Percentiles rank a stretch among this genome's conserved stretches.
These are phyloP conservation scores for Pangasius larnaudii DNA, from an alignment of 2,797 vertebrate species.

Conservation along the genomic window DNA sequence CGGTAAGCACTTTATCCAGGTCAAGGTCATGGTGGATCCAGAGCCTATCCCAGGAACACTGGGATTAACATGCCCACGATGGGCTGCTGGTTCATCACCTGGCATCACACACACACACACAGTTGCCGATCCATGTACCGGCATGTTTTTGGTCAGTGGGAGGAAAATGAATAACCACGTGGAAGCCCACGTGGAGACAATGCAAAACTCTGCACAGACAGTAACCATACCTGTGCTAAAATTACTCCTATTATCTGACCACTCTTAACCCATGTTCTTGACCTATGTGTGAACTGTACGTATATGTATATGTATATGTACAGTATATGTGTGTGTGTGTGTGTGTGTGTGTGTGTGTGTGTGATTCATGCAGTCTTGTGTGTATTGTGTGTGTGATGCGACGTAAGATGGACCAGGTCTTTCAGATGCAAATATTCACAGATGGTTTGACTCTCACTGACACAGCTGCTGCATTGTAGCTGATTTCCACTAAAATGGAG, in stretches of 20 bases:
- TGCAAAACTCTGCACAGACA: neutral
- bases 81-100: neutral
- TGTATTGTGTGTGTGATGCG: conserved; percentile 31
- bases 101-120: neutral
- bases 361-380: neutral
- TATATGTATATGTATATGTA: neutral
- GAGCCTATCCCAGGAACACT: neutral
- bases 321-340: conserved; percentile 8
- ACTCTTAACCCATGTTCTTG: neutral
- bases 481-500: conserved; percentile 40
- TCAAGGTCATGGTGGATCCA: neutral
- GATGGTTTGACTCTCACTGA: conserved; percentile 41
- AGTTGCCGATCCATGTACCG: neutral
- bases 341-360: neutral
- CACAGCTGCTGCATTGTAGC: conserved; percentile 50
- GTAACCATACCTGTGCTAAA: neutral
- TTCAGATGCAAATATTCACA: conserved; percentile 61
- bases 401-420: conserved; percentile 6
- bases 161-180: neutral
- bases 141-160: neutral
- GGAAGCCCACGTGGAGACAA: neutral
- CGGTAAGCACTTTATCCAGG: neutral
- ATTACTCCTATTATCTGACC: neutral
- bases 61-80: neutral
- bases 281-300: neutral